A percentile compares a stretch with the other conserved stretches of the same genome.
phyloP scores from a whole-genome alignment of 2,797 vertebrate genomes.

The Amphiprion clarkii region DNA sequence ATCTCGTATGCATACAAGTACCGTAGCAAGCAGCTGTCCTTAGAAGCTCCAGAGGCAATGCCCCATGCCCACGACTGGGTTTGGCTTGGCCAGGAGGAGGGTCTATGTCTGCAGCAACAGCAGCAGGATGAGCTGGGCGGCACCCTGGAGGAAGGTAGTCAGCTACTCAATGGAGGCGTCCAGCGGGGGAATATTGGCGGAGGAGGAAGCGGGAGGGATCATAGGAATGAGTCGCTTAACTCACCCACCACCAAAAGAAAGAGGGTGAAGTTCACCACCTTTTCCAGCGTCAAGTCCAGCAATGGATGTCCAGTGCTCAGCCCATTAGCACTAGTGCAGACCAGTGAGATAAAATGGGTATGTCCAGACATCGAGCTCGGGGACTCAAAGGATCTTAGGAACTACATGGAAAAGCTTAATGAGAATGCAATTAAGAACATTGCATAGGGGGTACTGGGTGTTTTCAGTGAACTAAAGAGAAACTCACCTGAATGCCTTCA shows the following conservation, averaged over 20 bases:
- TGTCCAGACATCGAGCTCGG: constrained; percentile 91
- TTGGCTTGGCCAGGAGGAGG: constrained; percentile 93
- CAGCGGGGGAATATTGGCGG: constrained; percentile 71
- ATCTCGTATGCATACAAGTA: constrained; percentile 94
- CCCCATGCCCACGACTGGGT: constrained; percentile 97
- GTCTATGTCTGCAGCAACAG: constrained; percentile 85
- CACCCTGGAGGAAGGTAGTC: constrained; percentile 86
- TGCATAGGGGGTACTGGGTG: constrained; percentile 71
- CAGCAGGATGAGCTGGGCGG: constrained; percentile 89
- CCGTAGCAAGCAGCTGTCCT: constrained; percentile 92
- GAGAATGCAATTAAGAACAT: constrained; percentile 87
- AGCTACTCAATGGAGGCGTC: constrained; percentile 87
- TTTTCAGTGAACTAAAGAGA: constrained; percentile 77
- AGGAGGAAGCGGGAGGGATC: constrained; percentile 84
- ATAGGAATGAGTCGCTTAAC: constrained; percentile 85
- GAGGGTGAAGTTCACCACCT: constrained; percentile 95
- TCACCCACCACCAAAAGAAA: constrained; percentile 95
- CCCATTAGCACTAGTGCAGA: constrained; percentile 87
- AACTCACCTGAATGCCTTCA: constrained; percentile 89
- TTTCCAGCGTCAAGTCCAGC: constrained; percentile 89
- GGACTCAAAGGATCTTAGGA: constrained; percentile 89
- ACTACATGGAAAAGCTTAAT: constrained; percentile 91
- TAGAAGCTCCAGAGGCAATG: constrained; percentile 89
- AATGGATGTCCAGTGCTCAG: constrained; percentile 89
- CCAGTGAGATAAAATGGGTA: constrained; percentile 94